Evolutionary conservation across 2,797 vertebrate species (phyloP), one percentile per base, ranked within the genome.

Genomic region (Adelosebastes latens): DNA sequence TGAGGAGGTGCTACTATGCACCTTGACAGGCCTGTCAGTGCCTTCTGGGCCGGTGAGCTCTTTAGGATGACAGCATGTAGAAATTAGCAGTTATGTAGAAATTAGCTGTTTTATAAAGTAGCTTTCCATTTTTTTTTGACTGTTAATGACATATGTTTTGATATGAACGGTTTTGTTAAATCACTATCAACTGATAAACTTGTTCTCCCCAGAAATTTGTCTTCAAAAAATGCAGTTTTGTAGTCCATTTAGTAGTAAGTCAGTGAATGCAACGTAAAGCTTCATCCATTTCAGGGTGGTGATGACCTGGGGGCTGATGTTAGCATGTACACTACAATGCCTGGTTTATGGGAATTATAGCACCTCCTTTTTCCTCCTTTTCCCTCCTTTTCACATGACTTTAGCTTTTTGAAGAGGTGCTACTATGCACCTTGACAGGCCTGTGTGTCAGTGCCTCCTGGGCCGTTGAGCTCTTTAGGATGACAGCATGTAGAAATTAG

Each of bases 1-100:
- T 49, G 31, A n/a, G 34, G 34, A 25, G 65, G 60, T 32, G 71
- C 63, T 72, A 0, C 29, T 46, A n/a, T 83, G 81, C 69, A 88
- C 78, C 72, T 59, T 66, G 79, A 81, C 68, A 67, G 87, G 87
- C 89, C 87, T 85, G 83, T 66, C 67, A 62, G 29, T 73, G 68
- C 53, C 36, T 39, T 5, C 42, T 16, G 68, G 74, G 70, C 68
- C 53, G 78, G 66, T 53, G 70, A 62, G 63, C 80, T 79, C 18
- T 52, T 31, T 13, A 22, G 25, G 36, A 52, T 74, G 69, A 69
- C 68, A 77, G 67, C 32, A 13, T 27, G 69, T 56, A 69, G 56
- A 58, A 29, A 62, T 62, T 2, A 52, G 25, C 36, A 36, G 34
- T 36, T 36, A 36, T 36, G 34, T 36, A 36, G 34, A 36, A 39